Base-by-base conservation (phyloP, 2,888 invertebrate genomes). In the Phasia obesa region DNA sequence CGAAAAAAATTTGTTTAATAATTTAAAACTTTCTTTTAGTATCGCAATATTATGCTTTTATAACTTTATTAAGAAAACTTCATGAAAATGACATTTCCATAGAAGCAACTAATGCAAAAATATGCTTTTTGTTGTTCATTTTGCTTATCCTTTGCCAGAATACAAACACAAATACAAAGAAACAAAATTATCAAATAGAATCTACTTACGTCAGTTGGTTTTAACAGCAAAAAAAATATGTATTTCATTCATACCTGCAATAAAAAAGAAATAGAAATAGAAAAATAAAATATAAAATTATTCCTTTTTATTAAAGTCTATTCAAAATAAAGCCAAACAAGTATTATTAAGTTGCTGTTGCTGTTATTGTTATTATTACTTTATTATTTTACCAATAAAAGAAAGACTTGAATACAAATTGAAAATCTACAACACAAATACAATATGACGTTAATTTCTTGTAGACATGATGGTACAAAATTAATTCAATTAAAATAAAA, bases 241-340 rank as follows among this genome's bases (percentile, higher is more conserved):
- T 1, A 21, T n/a, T 35, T 4, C 17, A 15, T 47, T 64, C 35
- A 9, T 69, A 70, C 70, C 57, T 70, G 70, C n/a, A 70, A 70
- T n/a, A 7, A 23, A 23, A 25, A 6, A 25, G 13, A 51, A 19
- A 73, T n/a, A n/a, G 44, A 27, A 31, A 35, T 11, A 27, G 19
- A 23, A n/a, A 53, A 38, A 15, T 13, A 49, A 38, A 11, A 11
- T 11, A 13, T 2, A 38, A n/a, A n/a, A 59, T 57, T 31, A n/a
- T 35, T n/a, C n/a, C n/a, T n/a, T 2, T 17, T 17, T n/a, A 35
- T 3, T 9, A 11, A n/a, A 31, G n/a, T 31, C 11, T 17, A 49
- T 49, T 23, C 27, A 13, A 44, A 57, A 6, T 21, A 51, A 60
- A 38, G 59, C 5, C 38, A 71, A 49, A 23, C n/a, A 71, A 71